Conservation (phyloP, 2,113 vertebrate genomes). For the Macquaria ambigua region DNA sequence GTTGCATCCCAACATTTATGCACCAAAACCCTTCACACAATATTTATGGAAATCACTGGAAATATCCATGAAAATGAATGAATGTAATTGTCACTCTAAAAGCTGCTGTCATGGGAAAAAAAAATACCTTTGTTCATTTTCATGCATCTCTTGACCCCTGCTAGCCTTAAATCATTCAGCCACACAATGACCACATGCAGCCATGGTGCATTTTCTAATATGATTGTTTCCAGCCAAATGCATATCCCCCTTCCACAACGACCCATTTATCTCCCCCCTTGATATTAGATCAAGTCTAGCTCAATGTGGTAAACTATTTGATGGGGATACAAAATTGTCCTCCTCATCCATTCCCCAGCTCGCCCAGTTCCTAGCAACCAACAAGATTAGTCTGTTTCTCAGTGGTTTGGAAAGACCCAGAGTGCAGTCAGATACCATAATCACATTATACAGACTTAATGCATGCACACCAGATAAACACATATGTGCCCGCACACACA, state of each 20-base stretch:
- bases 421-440: constrained; percentile 73
- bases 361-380: constrained; percentile 79
- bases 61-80: constrained; percentile 26
- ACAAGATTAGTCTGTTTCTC: constrained; percentile 78
- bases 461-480: constrained; percentile 65
- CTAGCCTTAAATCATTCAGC: constrained; percentile 43
- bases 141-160: constrained; percentile 27
- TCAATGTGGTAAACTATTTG: constrained; percentile 67
- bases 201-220: constrained; percentile 52
- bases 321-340: constrained; percentile 62
- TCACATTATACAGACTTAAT: constrained; percentile 69
- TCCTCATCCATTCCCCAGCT: constrained; percentile 68
- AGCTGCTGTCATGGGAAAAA: constrained; percentile 13
- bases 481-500: constrained; percentile 22
- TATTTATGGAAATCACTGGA: constrained; percentile 34
- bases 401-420: constrained; percentile 58
- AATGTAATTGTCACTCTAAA: constrained; percentile 23
- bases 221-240: constrained; percentile 69
- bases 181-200: constrained; percentile 49
- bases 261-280: constrained; percentile 44
- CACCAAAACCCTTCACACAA: not conserved
- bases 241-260: constrained; percentile 50
- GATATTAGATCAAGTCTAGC: constrained; percentile 73
- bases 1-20: not conserved
- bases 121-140: constrained; percentile 31